Base-by-base conservation (phyloP, 64 coral and sea anemone genomes). In the Stichodactyla mertensii region DNA sequence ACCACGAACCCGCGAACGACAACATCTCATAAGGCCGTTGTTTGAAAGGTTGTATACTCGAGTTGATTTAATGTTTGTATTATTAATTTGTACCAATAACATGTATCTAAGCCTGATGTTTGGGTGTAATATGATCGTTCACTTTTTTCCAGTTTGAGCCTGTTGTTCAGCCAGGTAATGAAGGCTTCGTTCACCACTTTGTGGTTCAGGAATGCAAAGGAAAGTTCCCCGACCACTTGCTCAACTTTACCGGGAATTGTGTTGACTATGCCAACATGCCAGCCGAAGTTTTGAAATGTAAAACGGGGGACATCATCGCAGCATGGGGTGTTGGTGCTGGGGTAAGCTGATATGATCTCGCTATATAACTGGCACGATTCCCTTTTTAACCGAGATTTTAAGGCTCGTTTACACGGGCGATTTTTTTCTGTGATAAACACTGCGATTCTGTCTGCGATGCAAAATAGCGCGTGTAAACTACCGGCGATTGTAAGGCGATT, bases 101-200 rank as follows among this genome's bases (percentile, higher is more conserved):
- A 45, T 45, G 36, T 45, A 45, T 16, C 59, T 61, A 16, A 16
- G 59, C 59, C 59, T 61, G 14, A 16, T 16, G 14, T 23, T 74
- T 74, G n/a, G 14, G 13, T 16, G 1, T 23, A 6, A 74, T 31
- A 28, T 66, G 22, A 18, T 70, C 36, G 36, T 23, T 18, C 13
- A 19, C 16, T 66, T 82, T 51, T 16, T 91, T 86, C 11, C 18
- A 91, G 89, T 45, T 91, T 57, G 69, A 86, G 2, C 83, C 83
- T 8, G 16, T 55, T 51, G 66, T 91, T 5, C 83, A 86, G 20
- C 71, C 84, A 86, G 89, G 71, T 45, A 91, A 91, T 28, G 89
- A 91, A 80, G 89, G 82, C 52, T 86, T 91, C 12, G 89, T 91
- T 5, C 89, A 91, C 36, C 89, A 91, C 59, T 80, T 91, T 10